Base-by-base conservation (phyloP, 2,113 vertebrate genomes). In the Dicentrarchus labrax region DNA sequence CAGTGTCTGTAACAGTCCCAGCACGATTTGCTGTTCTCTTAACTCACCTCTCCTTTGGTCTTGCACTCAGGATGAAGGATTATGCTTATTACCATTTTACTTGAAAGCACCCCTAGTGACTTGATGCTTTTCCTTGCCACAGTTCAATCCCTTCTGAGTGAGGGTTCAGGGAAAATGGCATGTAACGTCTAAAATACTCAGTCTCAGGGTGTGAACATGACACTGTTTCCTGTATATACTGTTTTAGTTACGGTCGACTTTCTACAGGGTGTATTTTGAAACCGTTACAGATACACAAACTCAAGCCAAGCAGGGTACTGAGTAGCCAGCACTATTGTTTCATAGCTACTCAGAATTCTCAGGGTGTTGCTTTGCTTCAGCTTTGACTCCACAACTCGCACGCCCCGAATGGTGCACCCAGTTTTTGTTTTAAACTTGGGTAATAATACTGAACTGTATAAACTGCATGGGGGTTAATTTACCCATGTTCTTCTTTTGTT, bases 311-410 rank as follows among this genome's bases (percentile, higher is more conserved):
- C 51, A 53, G 80, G 62, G 66, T 36, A 71, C 67, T 38, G 59
- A 68, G 70, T 77, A 76, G 73, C 81, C 78, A 81, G 76, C 19
- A 56, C 77, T 71, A 77, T 92, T 90, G 89, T 94, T 80, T 80
- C 79, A 79, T 39, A 84, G 51, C 85, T 84, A 76, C 84, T 93
- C 88, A 84, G 61, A 79, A 93, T 92, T 94, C 90, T 80, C 59
- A 11, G 51, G 53, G 78, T 65, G 90, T 86, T 48, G 57, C 83
- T 76, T 69, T 78, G 61, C 78, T 76, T 84, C 54, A 30, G 59
- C 72, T 54, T 78, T 73, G 83, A 89, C 80, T 87, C 67, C 62
- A 80, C 54, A 76, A 68, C 87, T 86, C 73, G 85, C 77, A 88
- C 48, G 6, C 78, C 73, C 75, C 62, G 80, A 83, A 76, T 72